phyloP scores from a whole-genome alignment of 1,140 invertebrate species.

The Achatina immaculata region DNA sequence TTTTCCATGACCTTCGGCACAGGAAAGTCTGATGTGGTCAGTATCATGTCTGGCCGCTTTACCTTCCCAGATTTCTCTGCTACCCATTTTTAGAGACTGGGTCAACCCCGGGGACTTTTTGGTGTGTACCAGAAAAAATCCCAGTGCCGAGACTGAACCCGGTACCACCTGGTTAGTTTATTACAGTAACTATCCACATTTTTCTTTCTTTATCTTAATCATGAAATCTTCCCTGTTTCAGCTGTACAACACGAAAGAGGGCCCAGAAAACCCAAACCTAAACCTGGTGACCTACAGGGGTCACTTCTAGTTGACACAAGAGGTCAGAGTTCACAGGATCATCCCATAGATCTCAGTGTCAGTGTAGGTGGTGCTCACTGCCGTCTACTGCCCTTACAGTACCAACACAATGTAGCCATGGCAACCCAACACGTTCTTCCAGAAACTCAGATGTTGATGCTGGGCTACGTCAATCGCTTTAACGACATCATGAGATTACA shows the following conservation, averaged over 20 bases:
- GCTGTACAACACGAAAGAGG: slow-evolving; percentile 78
- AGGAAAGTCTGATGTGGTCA: too few species aligned
- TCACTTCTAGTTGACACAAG: slow-evolving; percentile 17
- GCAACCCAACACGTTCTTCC: neutral
- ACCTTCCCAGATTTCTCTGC: too few species aligned
- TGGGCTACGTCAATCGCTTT: slow-evolving; percentile 41
- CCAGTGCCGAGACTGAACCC: too few species aligned
- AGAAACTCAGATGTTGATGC: slow-evolving; percentile 38
- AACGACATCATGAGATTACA: slow-evolving; percentile 33
- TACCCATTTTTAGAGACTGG: too few species aligned
- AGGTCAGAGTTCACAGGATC: slow-evolving; percentile 32
- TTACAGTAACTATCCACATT: too few species aligned
- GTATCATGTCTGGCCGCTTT: too few species aligned
- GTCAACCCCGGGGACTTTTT: too few species aligned
- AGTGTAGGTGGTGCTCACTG: slow-evolving; percentile 18
- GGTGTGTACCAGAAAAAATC: too few species aligned
- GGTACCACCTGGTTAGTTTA: too few species aligned
- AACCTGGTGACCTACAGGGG: slow-evolving; percentile 39
- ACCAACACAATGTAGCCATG: neutral
- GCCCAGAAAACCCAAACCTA: slow-evolving; percentile 74
- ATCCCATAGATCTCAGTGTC: slow-evolving; percentile 47
- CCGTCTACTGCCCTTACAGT: slow-evolving; percentile 33
- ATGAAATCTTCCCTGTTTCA: too few species aligned
- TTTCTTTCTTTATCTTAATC: too few species aligned
- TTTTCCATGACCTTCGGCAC: too few species aligned